Conservation (phyloP, 1,140 invertebrate genomes). For the Samia ricini region DNA sequence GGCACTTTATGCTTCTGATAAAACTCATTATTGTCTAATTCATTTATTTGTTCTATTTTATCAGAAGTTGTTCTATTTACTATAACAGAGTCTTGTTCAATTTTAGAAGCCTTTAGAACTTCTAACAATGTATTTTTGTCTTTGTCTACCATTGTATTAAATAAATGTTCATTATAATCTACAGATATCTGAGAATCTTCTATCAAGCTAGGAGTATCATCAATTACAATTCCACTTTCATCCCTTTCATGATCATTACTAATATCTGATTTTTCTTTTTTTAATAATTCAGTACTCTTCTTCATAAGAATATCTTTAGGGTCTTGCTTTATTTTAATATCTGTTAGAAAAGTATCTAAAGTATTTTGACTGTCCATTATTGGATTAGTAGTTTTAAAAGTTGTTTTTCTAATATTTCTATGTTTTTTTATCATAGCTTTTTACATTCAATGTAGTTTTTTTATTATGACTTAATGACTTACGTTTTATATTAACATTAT, state of each 20-base stretch:
- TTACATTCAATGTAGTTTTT: not conserved
- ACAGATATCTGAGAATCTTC: constrained; percentile 40
- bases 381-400: constrained; percentile 6
- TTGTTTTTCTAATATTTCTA: not conserved
- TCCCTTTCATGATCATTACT: constrained; percentile 27
- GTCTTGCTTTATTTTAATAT: not conserved
- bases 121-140: constrained; percentile 49
- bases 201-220: constrained; percentile 39
- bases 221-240: constrained; percentile 52
- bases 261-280: not conserved
- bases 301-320: not conserved
- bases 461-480: not conserved
- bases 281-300: not conserved
- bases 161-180: not conserved
- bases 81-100: constrained; percentile 18
- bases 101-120: constrained; percentile 45
- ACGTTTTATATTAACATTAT: not conserved
- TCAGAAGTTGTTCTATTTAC: constrained; percentile 1
- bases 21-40: constrained; percentile 2
- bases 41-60: constrained; percentile 8
- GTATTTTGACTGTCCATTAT: not conserved
- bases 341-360: not conserved
- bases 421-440: not conserved
- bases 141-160: constrained; percentile 34
- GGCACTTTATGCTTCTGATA: constrained; percentile 30